Evolutionary conservation across 2,888 invertebrate genomes (phyloP), one percentile per base, ranked within the genome.

Genomic region (Chymomyza procnemis): DNA sequence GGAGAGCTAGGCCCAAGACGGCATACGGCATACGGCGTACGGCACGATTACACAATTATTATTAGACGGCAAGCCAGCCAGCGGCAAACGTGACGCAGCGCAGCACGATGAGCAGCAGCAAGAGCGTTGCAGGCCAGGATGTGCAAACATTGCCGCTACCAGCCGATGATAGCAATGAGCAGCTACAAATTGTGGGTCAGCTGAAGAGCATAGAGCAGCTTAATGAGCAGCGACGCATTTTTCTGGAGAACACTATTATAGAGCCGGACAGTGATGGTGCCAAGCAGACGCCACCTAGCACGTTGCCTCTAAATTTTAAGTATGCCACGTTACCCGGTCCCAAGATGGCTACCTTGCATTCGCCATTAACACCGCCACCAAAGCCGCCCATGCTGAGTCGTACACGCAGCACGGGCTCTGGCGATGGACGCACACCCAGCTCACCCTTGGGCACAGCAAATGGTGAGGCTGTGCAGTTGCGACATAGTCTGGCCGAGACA

Each of bases 371-470:
- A 21, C 89, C 89, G 48, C 89, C 89, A 48, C 89, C 89, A 12
- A 89, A 89, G 41, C 89, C 89, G 16, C 89, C 89, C 50, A 89
- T 89, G 89, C 62, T 89, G 61, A 85, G 89, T 67, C 89, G 89
- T 58, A 81, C 88, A 47, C 85, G 88, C 52, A 89, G 89, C 69
- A 80, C 85, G 9, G 89, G 88, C 41, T 74, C 80, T 60, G 87
- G 86, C 3, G 88, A 89, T 62, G 75, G 69, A 30, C 72, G 74
- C n/a, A 64, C 74, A 5, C 60, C 71, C 57, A 57, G 8, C 55
- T 4, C 66, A 5, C 21, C 50, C 8, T 19, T 21, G 9, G 18
- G 58, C 0, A n/a, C 71, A 1, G 46, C 52, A 47, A 80, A 80
- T 54, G 80, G 75, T 1, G 71, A 78, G 4, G 34, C 58, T 3